Percentiles rank a stretch among this genome's conserved stretches.
These are phyloP conservation scores for Tortricodes alternella DNA, from an alignment of 2,888 invertebrate species.

Conservation along the genomic window DNA sequence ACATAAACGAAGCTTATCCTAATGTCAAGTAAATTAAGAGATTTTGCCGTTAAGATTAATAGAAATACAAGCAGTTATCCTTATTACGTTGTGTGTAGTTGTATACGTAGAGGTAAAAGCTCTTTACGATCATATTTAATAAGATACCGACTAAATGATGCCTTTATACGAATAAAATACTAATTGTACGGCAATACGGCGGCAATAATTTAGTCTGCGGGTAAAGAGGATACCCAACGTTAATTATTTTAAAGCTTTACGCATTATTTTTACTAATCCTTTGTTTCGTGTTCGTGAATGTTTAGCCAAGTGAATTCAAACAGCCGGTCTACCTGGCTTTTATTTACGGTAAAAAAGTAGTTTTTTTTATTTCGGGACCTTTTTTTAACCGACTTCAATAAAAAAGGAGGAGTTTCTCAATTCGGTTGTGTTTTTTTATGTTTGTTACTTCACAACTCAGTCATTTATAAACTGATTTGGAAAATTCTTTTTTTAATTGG, in stretches of 20 bases:
- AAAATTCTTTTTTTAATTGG: no score
- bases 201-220: constrained; percentile 22
- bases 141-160: no score
- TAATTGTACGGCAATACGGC: constrained; percentile 9
- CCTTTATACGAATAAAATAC: background rate
- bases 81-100: no score
- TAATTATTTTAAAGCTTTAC: constrained; percentile 24
- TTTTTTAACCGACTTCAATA: background rate
- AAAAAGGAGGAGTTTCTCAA: no score
- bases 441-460: no score
- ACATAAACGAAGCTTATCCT: constrained; percentile 8
- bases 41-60: constrained; percentile 5
- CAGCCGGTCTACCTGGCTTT: constrained; percentile 4
- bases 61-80: background rate
- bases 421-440: no score
- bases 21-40: background rate
- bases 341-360: background rate
- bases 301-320: constrained; percentile 5
- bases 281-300: constrained; percentile 6
- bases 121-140: no score
- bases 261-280: constrained; percentile 28
- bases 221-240: constrained; percentile 16
- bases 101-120: no score
- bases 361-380: background rate
- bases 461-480: no score